phyloP scores from a whole-genome alignment of 2,113 vertebrate genomes.

The Mesembrinibis cayennensis region DNA sequence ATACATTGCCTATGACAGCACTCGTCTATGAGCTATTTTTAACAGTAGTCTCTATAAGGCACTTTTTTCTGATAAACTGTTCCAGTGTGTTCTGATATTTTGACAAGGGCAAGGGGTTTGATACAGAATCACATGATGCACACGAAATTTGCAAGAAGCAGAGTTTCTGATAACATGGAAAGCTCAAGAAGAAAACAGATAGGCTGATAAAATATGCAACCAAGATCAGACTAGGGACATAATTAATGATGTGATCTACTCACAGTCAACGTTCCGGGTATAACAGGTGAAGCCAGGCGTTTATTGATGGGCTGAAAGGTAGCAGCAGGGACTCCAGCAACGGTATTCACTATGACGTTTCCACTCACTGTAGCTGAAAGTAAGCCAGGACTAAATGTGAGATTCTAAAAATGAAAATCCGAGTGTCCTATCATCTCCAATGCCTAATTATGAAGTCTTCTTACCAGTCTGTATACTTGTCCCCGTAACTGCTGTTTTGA shows the following conservation, averaged over 20 bases:
- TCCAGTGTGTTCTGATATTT: background rate
- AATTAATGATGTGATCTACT: slow-evolving; percentile 36
- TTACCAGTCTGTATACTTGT: slow-evolving; percentile 91
- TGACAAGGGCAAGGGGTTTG: background rate
- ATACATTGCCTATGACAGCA: background rate
- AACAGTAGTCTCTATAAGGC: background rate
- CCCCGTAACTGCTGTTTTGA: slow-evolving; percentile 88
- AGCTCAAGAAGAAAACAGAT: background rate
- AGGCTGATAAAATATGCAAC: background rate
- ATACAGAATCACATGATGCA: background rate
- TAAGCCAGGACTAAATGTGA: background rate
- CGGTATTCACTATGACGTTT: slow-evolving; percentile 93
- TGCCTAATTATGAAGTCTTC: background rate
- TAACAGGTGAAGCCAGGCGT: slow-evolving; percentile 87
- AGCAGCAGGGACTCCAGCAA: slow-evolving; percentile 86
- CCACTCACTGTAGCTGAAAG: slow-evolving; percentile 88
- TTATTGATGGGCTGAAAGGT: slow-evolving; percentile 94
- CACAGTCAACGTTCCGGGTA: slow-evolving; percentile 86
- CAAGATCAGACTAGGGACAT: background rate
- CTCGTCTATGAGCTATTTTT: background rate
- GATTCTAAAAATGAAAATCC: background rate
- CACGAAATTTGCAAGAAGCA: background rate
- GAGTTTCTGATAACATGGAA: background rate
- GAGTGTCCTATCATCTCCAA: background rate
- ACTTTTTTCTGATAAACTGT: background rate